phyloP scores from a whole-genome alignment of 2,797 vertebrate species.

The Morelia viridis region DNA sequence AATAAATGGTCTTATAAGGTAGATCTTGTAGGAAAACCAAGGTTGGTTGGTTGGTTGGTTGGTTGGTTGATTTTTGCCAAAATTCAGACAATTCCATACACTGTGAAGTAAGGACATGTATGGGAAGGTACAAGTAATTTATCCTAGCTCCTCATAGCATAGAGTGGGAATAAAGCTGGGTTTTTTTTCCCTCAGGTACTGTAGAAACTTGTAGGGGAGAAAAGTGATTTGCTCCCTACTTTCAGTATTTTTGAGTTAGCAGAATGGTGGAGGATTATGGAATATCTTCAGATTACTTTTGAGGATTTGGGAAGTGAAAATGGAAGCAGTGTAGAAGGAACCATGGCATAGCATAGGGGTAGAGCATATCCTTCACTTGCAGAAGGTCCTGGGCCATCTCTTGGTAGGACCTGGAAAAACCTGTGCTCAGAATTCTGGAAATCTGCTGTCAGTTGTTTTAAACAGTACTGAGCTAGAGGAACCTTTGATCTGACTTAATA shows the following conservation, averaged over 20 bases:
- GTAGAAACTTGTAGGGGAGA: neutral
- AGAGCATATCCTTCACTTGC: neutral
- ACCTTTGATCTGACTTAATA: neutral
- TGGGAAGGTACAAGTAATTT: neutral
- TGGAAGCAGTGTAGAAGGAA: neutral
- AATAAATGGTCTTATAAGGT: neutral
- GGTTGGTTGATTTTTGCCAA: too few relatives aligned
- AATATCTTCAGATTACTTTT: neutral
- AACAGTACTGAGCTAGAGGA: neutral
- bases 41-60: neutral
- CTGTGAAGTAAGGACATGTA: neutral
- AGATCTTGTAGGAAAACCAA: neutral
- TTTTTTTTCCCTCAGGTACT: neutral
- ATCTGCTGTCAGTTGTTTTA: neutral
- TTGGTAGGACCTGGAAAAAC: neutral
- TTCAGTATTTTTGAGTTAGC: neutral
- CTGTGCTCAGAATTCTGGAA: neutral
- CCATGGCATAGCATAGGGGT: neutral
- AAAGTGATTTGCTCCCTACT: neutral
- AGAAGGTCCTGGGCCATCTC: neutral
- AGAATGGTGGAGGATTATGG: neutral
- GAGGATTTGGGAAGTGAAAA: neutral
- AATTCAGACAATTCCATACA: neutral
- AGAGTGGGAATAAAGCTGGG: neutral
- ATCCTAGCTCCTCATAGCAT: neutral